phyloP scores from a whole-genome alignment of 2,797 vertebrate genomes.

The Leptoclinus maculatus region DNA sequence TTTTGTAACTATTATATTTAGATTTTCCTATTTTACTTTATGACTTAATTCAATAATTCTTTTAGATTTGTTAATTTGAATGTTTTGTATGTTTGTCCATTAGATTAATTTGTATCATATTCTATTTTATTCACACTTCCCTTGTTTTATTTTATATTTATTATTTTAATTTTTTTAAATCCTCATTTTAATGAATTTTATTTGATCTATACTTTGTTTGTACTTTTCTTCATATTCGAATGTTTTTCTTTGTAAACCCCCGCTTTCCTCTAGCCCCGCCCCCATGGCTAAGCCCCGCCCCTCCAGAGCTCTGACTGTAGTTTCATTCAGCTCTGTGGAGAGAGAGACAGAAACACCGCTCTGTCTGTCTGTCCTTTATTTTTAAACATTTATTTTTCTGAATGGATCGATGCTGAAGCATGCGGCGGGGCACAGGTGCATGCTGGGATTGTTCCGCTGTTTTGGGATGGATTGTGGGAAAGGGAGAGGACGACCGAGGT shows the following conservation, averaged over 20 bases:
- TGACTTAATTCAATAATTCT: no score
- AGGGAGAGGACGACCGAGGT: constrained; percentile 65
- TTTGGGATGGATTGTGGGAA: constrained; percentile 56
- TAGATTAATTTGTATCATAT: background rate
- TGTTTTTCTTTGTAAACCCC: constrained; percentile 15
- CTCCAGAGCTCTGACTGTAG: background rate
- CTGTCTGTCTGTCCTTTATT: background rate
- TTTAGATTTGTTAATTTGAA: no score
- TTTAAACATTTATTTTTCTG: background rate
- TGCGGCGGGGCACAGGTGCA: constrained; percentile 67
- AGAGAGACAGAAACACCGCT: background rate
- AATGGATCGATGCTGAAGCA: constrained; percentile 40
- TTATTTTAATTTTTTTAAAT: background rate
- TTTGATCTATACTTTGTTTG: background rate
- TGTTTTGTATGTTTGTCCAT: background rate
- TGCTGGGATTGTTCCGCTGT: constrained; percentile 69
- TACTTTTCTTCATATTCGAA: background rate
- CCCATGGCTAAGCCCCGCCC: constrained; percentile 2
- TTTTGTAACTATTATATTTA: background rate
- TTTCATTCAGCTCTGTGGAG: constrained; percentile 1
- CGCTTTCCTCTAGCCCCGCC: background rate
- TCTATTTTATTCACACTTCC: background rate
- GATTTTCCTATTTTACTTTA: no score
- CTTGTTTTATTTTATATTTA: background rate
- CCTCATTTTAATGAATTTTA: background rate